These are phyloP conservation scores for Shinisaurus crocodilurus DNA, from an alignment of 2,113 vertebrate genomes.

Conservation along the genomic window DNA sequence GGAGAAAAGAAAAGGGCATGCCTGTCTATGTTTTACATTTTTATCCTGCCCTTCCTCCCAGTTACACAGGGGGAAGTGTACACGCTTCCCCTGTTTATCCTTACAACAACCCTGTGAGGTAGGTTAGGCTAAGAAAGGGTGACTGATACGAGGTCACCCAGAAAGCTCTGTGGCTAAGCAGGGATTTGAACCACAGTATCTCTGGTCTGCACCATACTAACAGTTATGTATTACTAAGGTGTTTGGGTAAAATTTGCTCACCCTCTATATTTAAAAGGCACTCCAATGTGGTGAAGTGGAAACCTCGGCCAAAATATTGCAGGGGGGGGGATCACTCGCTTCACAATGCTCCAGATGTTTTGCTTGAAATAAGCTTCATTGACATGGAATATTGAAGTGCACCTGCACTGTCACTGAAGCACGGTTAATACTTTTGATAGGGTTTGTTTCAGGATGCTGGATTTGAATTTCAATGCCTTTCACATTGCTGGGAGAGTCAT, in stretches of 20 bases:
- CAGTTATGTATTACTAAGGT: conserved; percentile 20
- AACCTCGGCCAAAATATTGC: conserved; percentile 48
- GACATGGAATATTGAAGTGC: conserved; percentile 66
- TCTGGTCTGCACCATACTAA: neutral
- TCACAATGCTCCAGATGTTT: conserved; percentile 71
- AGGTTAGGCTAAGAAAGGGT: neutral
- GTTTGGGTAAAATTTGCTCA: conserved; percentile 43
- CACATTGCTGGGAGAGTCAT: conserved; percentile 27
- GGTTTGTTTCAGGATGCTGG: conserved; percentile 54
- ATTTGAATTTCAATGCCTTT: conserved; percentile 55
- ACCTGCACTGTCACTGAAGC: conserved; percentile 43
- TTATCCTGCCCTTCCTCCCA: neutral
- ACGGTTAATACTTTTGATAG: conserved; percentile 54
- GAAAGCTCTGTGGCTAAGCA: neutral
- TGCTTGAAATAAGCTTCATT: conserved; percentile 64
- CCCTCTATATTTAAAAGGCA: conserved; percentile 44
- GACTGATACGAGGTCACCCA: neutral
- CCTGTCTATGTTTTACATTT: neutral
- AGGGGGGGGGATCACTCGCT: conserved; percentile 16
- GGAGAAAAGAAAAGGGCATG: neutral
- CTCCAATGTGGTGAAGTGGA: conserved; percentile 53
- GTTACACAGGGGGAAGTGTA: no score
- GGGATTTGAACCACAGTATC: neutral
- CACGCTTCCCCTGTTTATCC: neutral
- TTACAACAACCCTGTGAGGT: neutral